Evolutionary conservation across 2,797 vertebrate genomes (phyloP).

Genomic region (Apogon talboti): DNA sequence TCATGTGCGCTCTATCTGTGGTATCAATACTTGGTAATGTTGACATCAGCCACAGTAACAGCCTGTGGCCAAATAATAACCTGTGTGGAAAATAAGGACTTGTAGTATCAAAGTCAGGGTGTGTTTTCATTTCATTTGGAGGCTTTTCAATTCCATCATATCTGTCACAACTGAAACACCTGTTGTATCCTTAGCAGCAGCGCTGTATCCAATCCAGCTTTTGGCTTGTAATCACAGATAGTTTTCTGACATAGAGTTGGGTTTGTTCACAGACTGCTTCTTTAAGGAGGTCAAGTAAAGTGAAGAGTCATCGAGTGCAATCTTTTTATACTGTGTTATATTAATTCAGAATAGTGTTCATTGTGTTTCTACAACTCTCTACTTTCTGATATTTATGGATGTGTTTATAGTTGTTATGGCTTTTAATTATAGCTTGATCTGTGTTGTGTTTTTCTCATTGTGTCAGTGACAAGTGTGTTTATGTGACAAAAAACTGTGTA

Average conservation of each 20-base stretch:
- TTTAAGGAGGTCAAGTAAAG: background rate
- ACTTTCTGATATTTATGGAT: background rate
- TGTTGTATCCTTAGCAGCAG: slow-evolving; percentile 25
- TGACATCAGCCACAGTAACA: slow-evolving; percentile 49
- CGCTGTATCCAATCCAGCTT: slow-evolving; percentile 28
- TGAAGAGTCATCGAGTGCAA: background rate
- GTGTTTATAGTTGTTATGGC: slow-evolving; percentile 3
- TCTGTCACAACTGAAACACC: slow-evolving; percentile 44
- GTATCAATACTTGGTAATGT: slow-evolving; percentile 35
- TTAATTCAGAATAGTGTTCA: background rate
- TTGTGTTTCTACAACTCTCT: background rate
- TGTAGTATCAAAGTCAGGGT: slow-evolving; percentile 58
- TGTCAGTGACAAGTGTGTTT: background rate
- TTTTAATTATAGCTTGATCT: background rate
- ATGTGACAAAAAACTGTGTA: slow-evolving; percentile 18
- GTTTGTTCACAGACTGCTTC: background rate
- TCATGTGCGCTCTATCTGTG: slow-evolving; percentile 26
- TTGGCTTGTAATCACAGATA: slow-evolving; percentile 37
- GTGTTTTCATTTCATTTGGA: slow-evolving; percentile 66
- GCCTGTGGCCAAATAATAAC: slow-evolving; percentile 44
- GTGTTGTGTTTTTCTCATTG: background rate
- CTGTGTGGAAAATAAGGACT: slow-evolving; percentile 41
- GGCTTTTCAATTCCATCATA: slow-evolving; percentile 45
- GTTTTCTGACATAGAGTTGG: slow-evolving; percentile 9
- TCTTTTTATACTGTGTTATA: background rate